phyloP scores from a whole-genome alignment of 2,888 invertebrate genomes.

The Mythimna impura region DNA sequence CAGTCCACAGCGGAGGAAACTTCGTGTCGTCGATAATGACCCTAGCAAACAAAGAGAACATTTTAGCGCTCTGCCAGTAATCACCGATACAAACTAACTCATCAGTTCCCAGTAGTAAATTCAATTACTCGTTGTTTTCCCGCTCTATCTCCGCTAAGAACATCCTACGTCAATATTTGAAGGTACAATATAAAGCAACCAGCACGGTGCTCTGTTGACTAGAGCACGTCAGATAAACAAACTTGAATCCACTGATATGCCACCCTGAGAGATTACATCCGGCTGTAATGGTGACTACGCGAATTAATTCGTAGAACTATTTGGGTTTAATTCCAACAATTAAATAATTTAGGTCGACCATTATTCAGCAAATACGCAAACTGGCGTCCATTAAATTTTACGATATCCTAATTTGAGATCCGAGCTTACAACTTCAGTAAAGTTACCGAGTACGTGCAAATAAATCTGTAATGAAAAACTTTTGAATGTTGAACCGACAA shows the following conservation, averaged over 20 bases:
- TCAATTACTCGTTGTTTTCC: constrained; percentile 82
- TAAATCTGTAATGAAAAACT: constrained; percentile 62
- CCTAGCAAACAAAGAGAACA: constrained; percentile 78
- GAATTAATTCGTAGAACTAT: constrained; percentile 64
- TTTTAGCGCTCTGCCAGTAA: constrained; percentile 83
- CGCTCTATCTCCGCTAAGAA: constrained; percentile 79
- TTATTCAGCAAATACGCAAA: constrained; percentile 73
- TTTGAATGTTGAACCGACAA: constrained; percentile 52
- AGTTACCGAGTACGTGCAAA: constrained; percentile 54
- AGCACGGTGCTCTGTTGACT: constrained; percentile 69
- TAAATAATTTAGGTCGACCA: constrained; percentile 74
- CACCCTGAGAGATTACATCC: constrained; percentile 60
- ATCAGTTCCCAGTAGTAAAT: constrained; percentile 76
- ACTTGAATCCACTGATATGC: constrained; percentile 62
- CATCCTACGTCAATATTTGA: constrained; percentile 87
- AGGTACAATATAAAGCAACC: constrained; percentile 74
- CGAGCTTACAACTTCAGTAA: constrained; percentile 59
- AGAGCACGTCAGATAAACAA: constrained; percentile 64
- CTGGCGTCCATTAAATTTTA: constrained; percentile 70
- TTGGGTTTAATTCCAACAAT: constrained; percentile 70
- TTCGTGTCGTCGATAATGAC: constrained; percentile 75
- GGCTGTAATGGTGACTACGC: constrained; percentile 45
- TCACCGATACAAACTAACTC: constrained; percentile 81
- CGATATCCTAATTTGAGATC: constrained; percentile 67
- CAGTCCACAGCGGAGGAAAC: constrained; percentile 34